These are phyloP conservation scores for Jaculus jaculus DNA, from an alignment of 2,113 vertebrate genomes.

Conservation along the genomic window DNA sequence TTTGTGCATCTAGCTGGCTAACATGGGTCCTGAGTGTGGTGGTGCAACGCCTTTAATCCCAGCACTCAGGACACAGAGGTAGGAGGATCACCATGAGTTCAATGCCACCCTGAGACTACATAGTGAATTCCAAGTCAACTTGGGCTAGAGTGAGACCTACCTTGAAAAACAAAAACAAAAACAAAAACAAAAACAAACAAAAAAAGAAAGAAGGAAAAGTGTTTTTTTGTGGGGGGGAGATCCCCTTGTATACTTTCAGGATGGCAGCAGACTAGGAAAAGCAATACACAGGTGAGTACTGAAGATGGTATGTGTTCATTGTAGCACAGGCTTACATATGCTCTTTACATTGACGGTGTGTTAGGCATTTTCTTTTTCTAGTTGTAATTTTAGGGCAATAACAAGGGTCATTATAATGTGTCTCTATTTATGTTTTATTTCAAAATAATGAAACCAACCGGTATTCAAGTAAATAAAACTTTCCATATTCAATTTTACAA, in stretches of 20 bases:
- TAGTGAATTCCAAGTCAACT: too few relatives aligned
- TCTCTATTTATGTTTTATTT: background rate
- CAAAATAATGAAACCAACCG: constrained; percentile 19
- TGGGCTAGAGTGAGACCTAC: too few relatives aligned
- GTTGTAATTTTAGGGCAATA: background rate
- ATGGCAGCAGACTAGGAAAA: background rate
- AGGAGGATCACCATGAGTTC: too few relatives aligned
- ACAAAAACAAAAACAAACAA: too few relatives aligned
- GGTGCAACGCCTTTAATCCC: too few relatives aligned
- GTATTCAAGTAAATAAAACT: background rate
- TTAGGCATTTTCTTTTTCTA: background rate
- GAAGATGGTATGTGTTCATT: background rate
- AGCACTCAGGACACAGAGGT: too few relatives aligned
- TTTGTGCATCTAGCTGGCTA: too few relatives aligned
- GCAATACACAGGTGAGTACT: background rate
- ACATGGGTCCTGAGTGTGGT: too few relatives aligned
- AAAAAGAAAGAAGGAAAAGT: too few relatives aligned
- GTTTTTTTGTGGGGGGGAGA: too few relatives aligned
- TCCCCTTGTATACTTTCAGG: rapidly evolving
- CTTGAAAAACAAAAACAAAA: too few relatives aligned
- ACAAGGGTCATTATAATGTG: background rate
- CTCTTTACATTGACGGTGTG: background rate
- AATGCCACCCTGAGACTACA: too few relatives aligned
- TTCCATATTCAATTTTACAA: background rate
- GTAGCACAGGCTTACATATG: background rate